phyloP scores from a whole-genome alignment of 2,113 vertebrate species.

The Cromileptes altivelis region DNA sequence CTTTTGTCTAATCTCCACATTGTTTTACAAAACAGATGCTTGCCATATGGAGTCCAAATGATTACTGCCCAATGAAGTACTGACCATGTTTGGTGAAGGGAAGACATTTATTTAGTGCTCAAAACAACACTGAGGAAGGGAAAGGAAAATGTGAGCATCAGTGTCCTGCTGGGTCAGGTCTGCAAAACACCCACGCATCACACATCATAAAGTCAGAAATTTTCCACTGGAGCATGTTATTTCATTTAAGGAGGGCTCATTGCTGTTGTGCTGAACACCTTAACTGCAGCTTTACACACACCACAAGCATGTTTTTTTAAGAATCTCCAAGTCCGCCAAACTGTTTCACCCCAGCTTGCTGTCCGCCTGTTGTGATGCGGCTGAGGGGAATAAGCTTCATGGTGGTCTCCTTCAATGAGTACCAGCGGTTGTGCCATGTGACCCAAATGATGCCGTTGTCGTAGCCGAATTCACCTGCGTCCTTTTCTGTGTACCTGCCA shows the following conservation, averaged over 20 bases:
- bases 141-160: background rate
- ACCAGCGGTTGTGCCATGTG: conserved; percentile 94
- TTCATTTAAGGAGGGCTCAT: background rate
- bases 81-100: conserved; percentile 9
- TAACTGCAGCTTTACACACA: background rate
- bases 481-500: conserved; percentile 88
- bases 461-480: conserved; percentile 83
- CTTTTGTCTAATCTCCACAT: background rate
- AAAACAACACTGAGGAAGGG: conserved; percentile 31
- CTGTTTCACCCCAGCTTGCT: conserved; percentile 86
- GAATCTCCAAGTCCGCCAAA: conserved; percentile 72
- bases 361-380: conserved; percentile 83
- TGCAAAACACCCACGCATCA: conserved; percentile 9
- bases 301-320: conserved; percentile 26
- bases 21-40: background rate
- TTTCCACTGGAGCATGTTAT: conserved; percentile 21
- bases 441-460: conserved; percentile 97
- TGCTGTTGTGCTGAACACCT: conserved; percentile 1
- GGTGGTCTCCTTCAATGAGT: conserved; percentile 94
- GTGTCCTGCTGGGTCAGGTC: background rate
- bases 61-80: background rate
- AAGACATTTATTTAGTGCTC: conserved; percentile 59
- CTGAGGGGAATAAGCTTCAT: conserved; percentile 96
- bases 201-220: background rate
- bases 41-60: background rate